Evolutionary conservation across 92 coral and sea anemone species (phyloP), one percentile per base, ranked within the genome.

Genomic region (Umimayanthus chanpuru): DNA sequence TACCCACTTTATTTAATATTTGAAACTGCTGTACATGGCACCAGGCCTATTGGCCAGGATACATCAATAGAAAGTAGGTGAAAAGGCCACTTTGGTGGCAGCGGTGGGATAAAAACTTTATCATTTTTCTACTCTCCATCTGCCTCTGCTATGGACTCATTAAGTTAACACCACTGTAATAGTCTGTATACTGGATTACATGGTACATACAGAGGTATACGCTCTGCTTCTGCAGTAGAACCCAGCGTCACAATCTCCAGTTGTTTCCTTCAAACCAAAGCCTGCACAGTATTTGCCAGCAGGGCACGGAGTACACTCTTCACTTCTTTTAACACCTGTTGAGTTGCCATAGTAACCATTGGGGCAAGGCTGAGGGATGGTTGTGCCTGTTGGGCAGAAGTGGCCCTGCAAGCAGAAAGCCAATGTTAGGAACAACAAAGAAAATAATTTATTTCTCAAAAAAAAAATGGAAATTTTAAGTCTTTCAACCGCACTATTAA

Each of bases 221-320:
- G 99, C 98, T 30, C 94, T 91, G 70, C 96, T 95, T 87, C 92
- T 94, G 92, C 99, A 97, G 80, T 92, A 97, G 88, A 95, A 97
- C 67, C 99, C 99, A 26, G 99, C 99, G 80, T 95, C 99, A 93
- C 99, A 97, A 18, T 93, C 94, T 23, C 99, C 99, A 38, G 98
- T 87, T 5, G 99, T 97, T 36, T 90, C 93, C 64, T 43, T 89
- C 58, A 94, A 83, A 39, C 98, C 98, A 86, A 94, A 94, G 0
- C 99, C 99, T 7, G 99, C 97, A 88, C 99, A 97, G 88, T 92
- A 97, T 89, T 93, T 79, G 23, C 99, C 99, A 47, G 99, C 99
- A 21, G 99, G 99, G 78, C 99, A 97, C 64, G 99, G 96, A 0
- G 96, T 92, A 81, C 99, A 97, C 77, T 94, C 97, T 6, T 85